Evolutionary conservation across 2,888 invertebrate genomes (phyloP).

Genomic region (Iphiclides podalirius): DNA sequence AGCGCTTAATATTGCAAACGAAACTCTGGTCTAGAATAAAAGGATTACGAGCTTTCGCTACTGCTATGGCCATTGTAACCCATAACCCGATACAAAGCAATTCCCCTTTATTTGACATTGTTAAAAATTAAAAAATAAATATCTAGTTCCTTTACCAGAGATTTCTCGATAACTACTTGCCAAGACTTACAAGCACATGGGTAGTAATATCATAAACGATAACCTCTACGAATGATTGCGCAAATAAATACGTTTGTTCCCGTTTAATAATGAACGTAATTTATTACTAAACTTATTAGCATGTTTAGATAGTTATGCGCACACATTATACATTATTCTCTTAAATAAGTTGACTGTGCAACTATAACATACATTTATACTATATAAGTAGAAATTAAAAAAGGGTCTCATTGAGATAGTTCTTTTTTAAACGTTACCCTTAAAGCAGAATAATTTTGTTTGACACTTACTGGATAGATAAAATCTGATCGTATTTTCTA

Average conservation of each 20-base stretch:
- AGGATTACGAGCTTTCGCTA: slow-evolving; percentile 31
- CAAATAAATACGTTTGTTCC: slow-evolving; percentile 32
- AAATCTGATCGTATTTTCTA: too few relatives aligned
- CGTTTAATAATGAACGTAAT: slow-evolving; percentile 24
- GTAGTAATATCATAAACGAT: slow-evolving; percentile 52
- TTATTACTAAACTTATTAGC: background rate
- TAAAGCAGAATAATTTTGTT: too few relatives aligned
- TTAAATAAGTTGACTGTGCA: too few relatives aligned
- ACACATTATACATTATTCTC: too few relatives aligned
- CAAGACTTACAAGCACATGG: slow-evolving; percentile 45
- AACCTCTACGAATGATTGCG: slow-evolving; percentile 53
- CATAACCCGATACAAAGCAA: slow-evolving; percentile 27
- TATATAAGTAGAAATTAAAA: too few relatives aligned
- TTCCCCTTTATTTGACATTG: slow-evolving; percentile 18
- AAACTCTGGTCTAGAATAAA: slow-evolving; percentile 50
- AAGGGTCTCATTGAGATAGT: too few relatives aligned
- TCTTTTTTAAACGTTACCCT: too few relatives aligned
- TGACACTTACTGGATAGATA: too few relatives aligned
- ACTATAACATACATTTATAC: too few relatives aligned
- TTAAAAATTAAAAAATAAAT: slow-evolving; percentile 16
- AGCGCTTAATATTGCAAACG: slow-evolving; percentile 59
- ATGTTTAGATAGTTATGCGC: too few relatives aligned
- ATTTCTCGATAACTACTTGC: slow-evolving; percentile 46
- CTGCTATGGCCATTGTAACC: slow-evolving; percentile 30
- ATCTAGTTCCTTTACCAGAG: slow-evolving; percentile 27